These are phyloP conservation scores for Polietes domitor DNA, from an alignment of 2,888 invertebrate genomes.

Conservation along the genomic window DNA sequence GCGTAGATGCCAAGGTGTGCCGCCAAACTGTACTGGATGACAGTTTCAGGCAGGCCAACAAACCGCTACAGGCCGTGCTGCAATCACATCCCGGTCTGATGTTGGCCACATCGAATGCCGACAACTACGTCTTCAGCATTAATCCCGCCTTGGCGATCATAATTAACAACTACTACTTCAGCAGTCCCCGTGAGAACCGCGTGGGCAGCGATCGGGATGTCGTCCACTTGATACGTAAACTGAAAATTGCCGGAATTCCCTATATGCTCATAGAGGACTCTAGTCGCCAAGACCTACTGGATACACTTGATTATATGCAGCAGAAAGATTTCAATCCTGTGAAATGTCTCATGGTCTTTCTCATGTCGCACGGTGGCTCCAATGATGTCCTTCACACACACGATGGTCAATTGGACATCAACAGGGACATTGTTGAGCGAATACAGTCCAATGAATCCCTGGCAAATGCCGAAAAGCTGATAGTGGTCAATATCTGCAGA, in stretches of 20 bases:
- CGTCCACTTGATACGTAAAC: neutral
- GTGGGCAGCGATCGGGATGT: conserved; percentile 9
- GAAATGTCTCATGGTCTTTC: neutral
- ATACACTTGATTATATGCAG: neutral
- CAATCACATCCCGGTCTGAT: too few species aligned
- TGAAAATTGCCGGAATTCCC: conserved; percentile 4
- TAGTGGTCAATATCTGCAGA: neutral
- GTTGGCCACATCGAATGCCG: too few species aligned
- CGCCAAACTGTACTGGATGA: too few species aligned
- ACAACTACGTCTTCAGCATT: neutral
- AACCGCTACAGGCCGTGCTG: neutral
- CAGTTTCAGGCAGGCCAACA: neutral
- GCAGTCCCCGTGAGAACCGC: neutral
- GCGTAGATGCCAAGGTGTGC: too few species aligned
- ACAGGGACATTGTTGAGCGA: neutral
- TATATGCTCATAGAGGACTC: conserved; percentile 5
- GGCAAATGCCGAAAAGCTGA: neutral
- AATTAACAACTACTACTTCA: conserved; percentile 27
- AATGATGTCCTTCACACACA: conserved; percentile 1
- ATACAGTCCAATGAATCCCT: neutral
- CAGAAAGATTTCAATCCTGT: conserved; percentile 6
- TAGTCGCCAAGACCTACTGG: neutral
- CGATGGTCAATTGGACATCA: conserved; percentile 5
- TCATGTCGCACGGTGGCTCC: conserved; percentile 13
- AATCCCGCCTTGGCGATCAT: conserved; percentile 30